A percentile compares a stretch with the other conserved stretches of the same genome.
These are phyloP conservation scores for Parnassius orleans DNA, from an alignment of 2,888 invertebrate species.

Conservation along the genomic window DNA sequence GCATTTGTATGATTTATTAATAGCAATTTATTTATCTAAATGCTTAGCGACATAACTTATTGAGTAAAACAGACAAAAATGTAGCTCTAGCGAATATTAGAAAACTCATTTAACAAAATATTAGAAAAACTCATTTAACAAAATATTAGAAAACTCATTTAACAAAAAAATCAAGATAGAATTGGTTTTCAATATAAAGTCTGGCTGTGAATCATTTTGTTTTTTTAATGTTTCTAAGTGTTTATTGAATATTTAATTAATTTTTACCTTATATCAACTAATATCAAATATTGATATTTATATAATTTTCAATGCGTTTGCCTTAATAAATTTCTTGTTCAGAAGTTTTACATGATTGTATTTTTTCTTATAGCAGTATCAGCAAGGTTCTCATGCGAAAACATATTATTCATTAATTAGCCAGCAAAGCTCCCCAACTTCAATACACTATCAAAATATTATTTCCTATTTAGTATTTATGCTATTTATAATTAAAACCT, in stretches of 20 bases:
- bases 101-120: not conserved
- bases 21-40: constrained; percentile 8
- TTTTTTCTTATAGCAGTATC: constrained; percentile 2
- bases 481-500: too few relatives aligned
- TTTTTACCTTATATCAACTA: not conserved
- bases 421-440: constrained; percentile 11
- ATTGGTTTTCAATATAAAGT: not conserved
- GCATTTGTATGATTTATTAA: not conserved
- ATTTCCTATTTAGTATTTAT: too few relatives aligned
- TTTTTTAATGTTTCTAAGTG: not conserved
- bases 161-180: too few relatives aligned
- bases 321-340: not conserved
- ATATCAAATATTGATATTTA: not conserved
- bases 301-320: not conserved
- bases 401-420: constrained; percentile 3
- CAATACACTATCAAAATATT: too few relatives aligned
- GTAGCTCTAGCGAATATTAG: constrained; percentile 35
- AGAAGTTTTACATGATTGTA: constrained; percentile 1
- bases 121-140: not conserved
- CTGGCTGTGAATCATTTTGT: not conserved
- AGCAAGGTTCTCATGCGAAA: constrained; percentile 17
- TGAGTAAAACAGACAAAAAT: constrained; percentile 20
- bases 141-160: constrained; percentile 26
- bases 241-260: not conserved
- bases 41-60: constrained; percentile 33